A percentile compares a stretch with the other conserved stretches of the same genome.
Conservation (phyloP, 2,797 vertebrate species). For the Varecia variegata region DNA sequence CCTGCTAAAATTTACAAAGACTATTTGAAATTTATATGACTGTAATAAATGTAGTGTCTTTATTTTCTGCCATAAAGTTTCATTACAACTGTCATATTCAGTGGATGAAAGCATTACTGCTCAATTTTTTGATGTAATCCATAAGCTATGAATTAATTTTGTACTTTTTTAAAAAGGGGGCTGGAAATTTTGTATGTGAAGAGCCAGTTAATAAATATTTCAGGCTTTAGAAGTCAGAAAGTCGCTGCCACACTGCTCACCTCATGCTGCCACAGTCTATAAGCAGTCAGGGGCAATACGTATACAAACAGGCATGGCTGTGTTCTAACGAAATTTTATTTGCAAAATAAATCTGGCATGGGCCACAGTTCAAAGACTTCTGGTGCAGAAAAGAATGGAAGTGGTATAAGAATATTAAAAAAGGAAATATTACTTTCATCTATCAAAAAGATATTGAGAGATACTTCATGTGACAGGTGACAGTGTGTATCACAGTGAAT, state of each 20-base stretch:
- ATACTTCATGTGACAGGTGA: background rate
- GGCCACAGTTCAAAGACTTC: background rate
- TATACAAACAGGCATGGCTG: background rate
- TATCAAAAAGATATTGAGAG: background rate
- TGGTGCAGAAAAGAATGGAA: background rate
- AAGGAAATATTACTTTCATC: background rate
- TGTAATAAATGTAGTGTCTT: background rate
- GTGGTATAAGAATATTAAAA: background rate
- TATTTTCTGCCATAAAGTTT: conserved; percentile 42
- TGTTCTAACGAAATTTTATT: background rate
- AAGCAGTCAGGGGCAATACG: background rate
- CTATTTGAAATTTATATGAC: conserved; percentile 31
- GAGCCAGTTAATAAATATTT: background rate
- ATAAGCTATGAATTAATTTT: background rate
- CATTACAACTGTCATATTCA: background rate
- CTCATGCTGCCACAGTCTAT: background rate
- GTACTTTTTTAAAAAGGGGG: background rate
- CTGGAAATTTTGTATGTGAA: background rate
- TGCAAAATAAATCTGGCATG: background rate
- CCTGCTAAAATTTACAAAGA: conserved; percentile 14
- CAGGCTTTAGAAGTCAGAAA: background rate
- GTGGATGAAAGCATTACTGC: background rate
- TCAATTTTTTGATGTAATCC: background rate
- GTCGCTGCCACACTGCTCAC: background rate
- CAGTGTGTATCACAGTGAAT: background rate